Base-by-base conservation (phyloP, 1,140 invertebrate genomes). In the Apis cerana region DNA sequence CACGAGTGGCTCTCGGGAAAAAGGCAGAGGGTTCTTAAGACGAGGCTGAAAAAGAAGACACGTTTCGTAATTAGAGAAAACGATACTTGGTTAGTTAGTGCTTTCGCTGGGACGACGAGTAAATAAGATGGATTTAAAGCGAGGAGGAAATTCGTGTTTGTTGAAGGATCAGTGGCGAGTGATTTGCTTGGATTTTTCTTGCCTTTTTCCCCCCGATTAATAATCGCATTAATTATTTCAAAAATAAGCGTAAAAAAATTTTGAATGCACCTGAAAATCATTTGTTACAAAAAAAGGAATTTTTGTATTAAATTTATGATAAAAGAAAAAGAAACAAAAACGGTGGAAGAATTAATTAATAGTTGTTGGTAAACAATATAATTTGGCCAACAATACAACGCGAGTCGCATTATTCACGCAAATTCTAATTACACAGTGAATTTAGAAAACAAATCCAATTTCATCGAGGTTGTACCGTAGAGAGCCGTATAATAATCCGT, bases 381-480 rank as follows among this genome's bases (percentile, higher is more conserved):
- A 43, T 27, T 61, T 21, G 9, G 23, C 19, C 15, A 12, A 27
- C 11, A 17, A 75, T 8, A 17, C 27, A 65, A 67, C 50, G 3
- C 21, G 17, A 43, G 9, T 52, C 17, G 52, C 11, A 21, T 52
- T n/a, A 19, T 15, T 12, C 17, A 19, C 15, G 64, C 5, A 68
- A 19, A 56, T 56, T 48, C 23, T 52, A 43, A 65, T 77, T 77
- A 75, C 2, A 27, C n/a, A 2, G 8, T 54, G 52, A 50, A 78
- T 78, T 69, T 54, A 54, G 71, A 75, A 75, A n/a, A 75, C 17
- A 19, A 15, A 59, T 50, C 21, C 13, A 23, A 69, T 78, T 78
- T 69, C 76, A 52, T 50, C 27, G 75, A 33, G 27, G 8, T 9
- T n/a, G 15, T 7, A 56, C 15, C 11, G 52, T 9, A 54, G 17